Conservation (phyloP, 1,140 invertebrate species). For the Panonychus citri region DNA sequence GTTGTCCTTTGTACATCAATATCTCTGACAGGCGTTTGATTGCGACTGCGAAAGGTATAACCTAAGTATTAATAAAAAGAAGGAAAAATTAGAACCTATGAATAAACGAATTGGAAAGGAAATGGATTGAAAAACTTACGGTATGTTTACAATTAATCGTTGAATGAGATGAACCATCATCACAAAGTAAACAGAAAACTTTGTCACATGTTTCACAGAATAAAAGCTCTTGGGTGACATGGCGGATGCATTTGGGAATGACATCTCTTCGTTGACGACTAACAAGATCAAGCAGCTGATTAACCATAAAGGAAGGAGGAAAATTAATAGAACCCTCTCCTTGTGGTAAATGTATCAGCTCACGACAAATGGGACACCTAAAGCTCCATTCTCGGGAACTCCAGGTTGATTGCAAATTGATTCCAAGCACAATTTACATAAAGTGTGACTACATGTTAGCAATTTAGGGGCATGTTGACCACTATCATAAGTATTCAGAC, state of each 20-base stretch:
- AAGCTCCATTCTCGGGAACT: constrained; percentile 33
- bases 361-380: constrained; percentile 77
- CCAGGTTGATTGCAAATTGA: constrained; percentile 46
- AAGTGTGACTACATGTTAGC: constrained; percentile 28
- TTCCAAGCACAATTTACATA: constrained; percentile 66
- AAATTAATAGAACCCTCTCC: constrained; percentile 56
- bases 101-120: neutral
- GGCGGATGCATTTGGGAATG: constrained; percentile 68
- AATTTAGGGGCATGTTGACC: constrained; percentile 73
- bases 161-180: constrained; percentile 9
- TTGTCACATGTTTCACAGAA: constrained; percentile 88
- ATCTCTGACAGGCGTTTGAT: constrained; percentile 92
- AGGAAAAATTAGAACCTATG: neutral
- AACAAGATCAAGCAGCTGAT: constrained; percentile 79
- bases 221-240: constrained; percentile 54
- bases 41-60: constrained; percentile 82
- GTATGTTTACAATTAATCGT: constrained; percentile 6
- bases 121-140: neutral
- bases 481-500: constrained; percentile 71
- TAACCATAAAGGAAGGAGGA: constrained; percentile 79
- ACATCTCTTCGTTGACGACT: constrained; percentile 64
- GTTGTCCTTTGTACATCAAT: constrained; percentile 74
- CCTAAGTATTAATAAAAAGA: constrained; percentile 17
- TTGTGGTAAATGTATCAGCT: constrained; percentile 63
- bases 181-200: constrained; percentile 66